phyloP scores from a whole-genome alignment of 2,113 vertebrate genomes.

The Mesitornis unicolor region DNA sequence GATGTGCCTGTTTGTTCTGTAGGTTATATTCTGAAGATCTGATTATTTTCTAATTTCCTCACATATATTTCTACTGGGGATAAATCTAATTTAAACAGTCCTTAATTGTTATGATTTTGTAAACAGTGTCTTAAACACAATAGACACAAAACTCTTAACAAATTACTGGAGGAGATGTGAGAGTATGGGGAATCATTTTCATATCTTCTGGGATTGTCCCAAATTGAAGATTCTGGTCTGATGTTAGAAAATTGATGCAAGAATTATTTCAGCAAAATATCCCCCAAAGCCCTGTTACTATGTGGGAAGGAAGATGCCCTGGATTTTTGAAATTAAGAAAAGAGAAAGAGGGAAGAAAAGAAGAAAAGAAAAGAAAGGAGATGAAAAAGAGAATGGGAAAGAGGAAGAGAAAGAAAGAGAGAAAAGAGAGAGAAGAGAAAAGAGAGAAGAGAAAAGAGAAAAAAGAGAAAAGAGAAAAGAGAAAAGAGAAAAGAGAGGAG shows the following conservation, averaged over 20 bases:
- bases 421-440: too few relatives aligned
- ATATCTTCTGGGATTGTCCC: constrained; percentile 22
- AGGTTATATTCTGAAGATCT: not conserved
- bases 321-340: not conserved
- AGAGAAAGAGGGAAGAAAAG: not conserved
- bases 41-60: constrained; percentile 25
- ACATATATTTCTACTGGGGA: constrained; percentile 2
- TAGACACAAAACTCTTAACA: constrained; percentile 27
- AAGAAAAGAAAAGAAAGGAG: too few relatives aligned
- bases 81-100: constrained; percentile 50
- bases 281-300: constrained; percentile 19
- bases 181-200: constrained; percentile 11
- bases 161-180: constrained; percentile 46
- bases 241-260: constrained; percentile 33
- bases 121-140: constrained; percentile 52
- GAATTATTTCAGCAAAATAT: not conserved
- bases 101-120: constrained; percentile 52
- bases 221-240: constrained; percentile 22
- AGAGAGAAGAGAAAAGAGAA: too few relatives aligned
- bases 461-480: accelerated
- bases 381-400: too few relatives aligned
- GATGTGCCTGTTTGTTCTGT: not conserved
- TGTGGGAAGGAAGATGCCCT: not conserved
- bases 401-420: too few relatives aligned
- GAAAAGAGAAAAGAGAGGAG: not conserved